phyloP scores from a whole-genome alignment of 2,113 vertebrate species.

The Mohoua ochrocephala region DNA sequence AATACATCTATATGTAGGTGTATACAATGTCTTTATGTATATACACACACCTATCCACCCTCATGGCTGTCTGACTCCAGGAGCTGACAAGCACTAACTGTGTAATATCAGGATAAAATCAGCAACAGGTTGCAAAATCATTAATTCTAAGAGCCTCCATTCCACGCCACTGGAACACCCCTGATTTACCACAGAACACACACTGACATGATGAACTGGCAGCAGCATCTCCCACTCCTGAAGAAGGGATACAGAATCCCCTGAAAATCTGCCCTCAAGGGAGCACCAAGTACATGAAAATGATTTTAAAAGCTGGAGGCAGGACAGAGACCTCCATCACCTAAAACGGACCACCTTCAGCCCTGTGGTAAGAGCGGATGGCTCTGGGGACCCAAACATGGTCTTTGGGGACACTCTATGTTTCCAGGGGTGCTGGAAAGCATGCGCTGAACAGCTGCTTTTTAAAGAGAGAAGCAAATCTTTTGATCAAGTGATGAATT shows the following conservation, averaged over 20 bases:
- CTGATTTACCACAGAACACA: background rate
- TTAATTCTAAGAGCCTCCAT: background rate
- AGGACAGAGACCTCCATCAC: background rate
- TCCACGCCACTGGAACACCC: background rate
- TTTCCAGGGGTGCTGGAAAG: background rate
- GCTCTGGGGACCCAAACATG: background rate
- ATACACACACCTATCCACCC: background rate
- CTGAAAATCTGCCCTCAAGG: background rate
- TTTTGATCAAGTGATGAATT: background rate
- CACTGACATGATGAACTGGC: fast-evolving
- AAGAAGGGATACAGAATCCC: background rate
- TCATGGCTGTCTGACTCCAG: background rate
- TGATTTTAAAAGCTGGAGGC: background rate
- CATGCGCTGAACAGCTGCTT: background rate
- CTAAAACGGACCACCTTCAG: fast-evolving
- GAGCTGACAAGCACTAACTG: background rate
- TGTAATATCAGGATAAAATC: background rate
- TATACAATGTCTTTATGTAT: background rate
- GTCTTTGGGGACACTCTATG: background rate
- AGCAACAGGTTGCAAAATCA: background rate
- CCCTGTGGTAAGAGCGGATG: fast-evolving
- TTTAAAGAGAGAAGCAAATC: background rate
- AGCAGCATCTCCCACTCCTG: background rate
- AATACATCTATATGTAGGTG: background rate
- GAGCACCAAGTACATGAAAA: background rate